Evolutionary conservation across 2,113 vertebrate genomes (phyloP).

Genomic region (Sardina pilchardus): DNA sequence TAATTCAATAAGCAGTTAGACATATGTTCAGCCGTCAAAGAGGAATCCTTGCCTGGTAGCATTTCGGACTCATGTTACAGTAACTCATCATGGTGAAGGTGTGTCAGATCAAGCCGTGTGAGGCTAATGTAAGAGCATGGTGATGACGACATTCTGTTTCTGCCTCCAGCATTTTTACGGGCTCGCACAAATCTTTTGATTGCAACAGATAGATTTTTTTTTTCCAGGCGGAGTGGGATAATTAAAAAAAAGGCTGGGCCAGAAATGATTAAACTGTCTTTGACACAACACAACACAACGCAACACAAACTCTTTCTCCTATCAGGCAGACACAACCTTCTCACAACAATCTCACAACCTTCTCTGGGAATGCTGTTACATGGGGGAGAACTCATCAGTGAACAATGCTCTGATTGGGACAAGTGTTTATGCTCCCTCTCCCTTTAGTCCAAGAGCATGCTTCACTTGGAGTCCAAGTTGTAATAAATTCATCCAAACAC

Average conservation of each 20-base stretch:
- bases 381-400: background rate
- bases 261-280: background rate
- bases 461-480: no score
- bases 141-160: background rate
- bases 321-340: background rate
- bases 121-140: background rate
- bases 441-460: background rate
- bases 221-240: background rate
- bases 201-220: background rate
- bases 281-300: background rate
- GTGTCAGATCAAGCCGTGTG: background rate
- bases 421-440: background rate
- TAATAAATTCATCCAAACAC: background rate
- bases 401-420: background rate
- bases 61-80: background rate
- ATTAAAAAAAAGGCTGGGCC: background rate
- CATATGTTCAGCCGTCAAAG: background rate
- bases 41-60: background rate
- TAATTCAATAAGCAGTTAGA: conserved; percentile 36
- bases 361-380: background rate
- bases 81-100: background rate
- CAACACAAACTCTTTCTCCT: background rate
- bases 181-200: background rate
- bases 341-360: background rate
- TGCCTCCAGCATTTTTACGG: background rate